A percentile compares a stretch with the other conserved stretches of the same genome.
Conservation (phyloP, 2,113 vertebrate genomes). For the Nasalis larvatus region DNA sequence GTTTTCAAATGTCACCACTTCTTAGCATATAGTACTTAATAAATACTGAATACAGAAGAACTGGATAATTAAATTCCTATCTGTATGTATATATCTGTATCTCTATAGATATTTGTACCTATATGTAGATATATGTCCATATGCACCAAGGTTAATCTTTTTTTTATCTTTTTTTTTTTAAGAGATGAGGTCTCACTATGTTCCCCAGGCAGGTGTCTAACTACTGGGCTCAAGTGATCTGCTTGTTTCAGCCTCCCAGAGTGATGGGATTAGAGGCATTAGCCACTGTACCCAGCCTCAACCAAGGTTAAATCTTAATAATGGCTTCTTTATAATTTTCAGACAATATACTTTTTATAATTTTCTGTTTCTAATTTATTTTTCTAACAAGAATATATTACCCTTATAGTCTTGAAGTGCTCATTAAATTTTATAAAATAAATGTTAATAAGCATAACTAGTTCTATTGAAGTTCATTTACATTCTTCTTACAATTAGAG, state of each 20-base stretch:
- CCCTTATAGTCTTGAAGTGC: not conserved
- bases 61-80: not conserved
- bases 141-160: not conserved
- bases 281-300: too few relatives aligned
- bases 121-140: not conserved
- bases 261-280: too few relatives aligned
- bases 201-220: too few relatives aligned
- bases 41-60: not conserved
- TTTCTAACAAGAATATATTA: not conserved
- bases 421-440: not conserved
- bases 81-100: not conserved
- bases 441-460: not conserved
- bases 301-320: not conserved
- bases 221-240: too few relatives aligned
- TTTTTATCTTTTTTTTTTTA: too few relatives aligned
- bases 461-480: not conserved
- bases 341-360: not conserved
- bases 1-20: not conserved
- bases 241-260: too few relatives aligned
- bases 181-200: too few relatives aligned
- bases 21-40: not conserved
- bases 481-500: not conserved
- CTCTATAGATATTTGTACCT: not conserved
- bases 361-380: not conserved
- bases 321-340: not conserved